Base-by-base conservation (phyloP, 1,140 invertebrate species). In the Agrypnia vestita region DNA sequence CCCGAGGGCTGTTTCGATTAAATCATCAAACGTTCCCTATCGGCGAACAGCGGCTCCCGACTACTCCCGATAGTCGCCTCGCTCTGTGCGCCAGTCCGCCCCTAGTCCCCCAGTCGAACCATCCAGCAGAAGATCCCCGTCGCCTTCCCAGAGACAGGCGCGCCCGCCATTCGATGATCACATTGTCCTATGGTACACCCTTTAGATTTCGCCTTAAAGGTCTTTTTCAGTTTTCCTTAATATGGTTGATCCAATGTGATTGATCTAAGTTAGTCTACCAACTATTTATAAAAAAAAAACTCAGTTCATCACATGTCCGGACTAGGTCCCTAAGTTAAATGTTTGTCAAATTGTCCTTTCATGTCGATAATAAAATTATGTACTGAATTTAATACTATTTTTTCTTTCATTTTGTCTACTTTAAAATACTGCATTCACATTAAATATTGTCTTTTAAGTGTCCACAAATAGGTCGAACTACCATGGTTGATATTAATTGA, bases 391-490 rank as follows among this genome's bases (percentile, higher is more conserved):
- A 59, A 59, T 59, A 59, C 55, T 59, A 19, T 59, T 59, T 19
- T 59, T 11, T 59, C 21, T 56, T 59, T 59, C 55, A 59, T 59
- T 59, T 59, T 59, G 55, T 59, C 55, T 59, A 59, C 17, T 59
- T 59, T 59, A 59, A 59, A 59, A 59, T 59, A 59, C 53, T 56
- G 53, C 53, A 56, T 56, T 59, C 55, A 21, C 55, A 15, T 21
- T 59, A 59, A 13, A 15, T 19, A 15, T 59, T 59, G 55, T 59
- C 55, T 59, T 59, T 59, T 15, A 59, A 59, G 21, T 59, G 55
- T 59, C 55, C 55, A 59, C 55, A 59, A 59, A 59, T 59, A 59
- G 55, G 55, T 59, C 55, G 15, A 21, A 21, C 55, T 21, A 59
- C 55, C 55, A 59, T 59, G 55, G 55, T 15, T 59, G 55, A 21